Evolutionary conservation across 2,888 invertebrate species (phyloP).

Genomic region (Drosophila tripunctata): DNA sequence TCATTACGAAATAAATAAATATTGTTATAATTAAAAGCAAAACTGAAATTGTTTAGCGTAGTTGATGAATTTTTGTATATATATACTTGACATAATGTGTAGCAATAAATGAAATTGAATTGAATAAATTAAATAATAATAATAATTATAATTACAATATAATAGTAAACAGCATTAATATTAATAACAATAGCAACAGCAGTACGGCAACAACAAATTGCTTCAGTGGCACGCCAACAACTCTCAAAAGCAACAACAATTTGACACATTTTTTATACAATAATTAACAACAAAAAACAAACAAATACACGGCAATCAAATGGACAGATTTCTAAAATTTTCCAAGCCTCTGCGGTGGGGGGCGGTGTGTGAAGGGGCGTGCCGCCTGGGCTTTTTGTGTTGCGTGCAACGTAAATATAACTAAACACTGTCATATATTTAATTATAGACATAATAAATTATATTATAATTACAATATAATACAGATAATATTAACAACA

Average conservation of each 20-base stretch:
- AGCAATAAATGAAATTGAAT: conserved; percentile 71
- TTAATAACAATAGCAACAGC: conserved; percentile 25
- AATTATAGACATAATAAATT: conserved; percentile 58
- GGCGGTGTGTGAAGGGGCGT: conserved; percentile 22
- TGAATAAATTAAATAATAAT: conserved; percentile 45
- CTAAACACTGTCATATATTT: conserved; percentile 65
- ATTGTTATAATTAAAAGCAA: conserved; percentile 70
- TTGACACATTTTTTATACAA: conserved; percentile 61
- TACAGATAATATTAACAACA: conserved; percentile 20
- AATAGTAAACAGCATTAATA: conserved; percentile 10
- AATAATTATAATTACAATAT: conserved; percentile 15
- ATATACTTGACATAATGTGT: conserved; percentile 73
- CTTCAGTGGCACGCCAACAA: conserved; percentile 35
- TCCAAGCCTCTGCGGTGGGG: conserved; percentile 57
- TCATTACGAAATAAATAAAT: conserved; percentile 48
- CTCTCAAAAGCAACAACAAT: conserved; percentile 35
- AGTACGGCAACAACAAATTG: conserved; percentile 20
- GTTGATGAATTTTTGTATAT: conserved; percentile 80
- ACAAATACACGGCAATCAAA: conserved; percentile 64
- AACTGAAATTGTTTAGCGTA: conserved; percentile 81
- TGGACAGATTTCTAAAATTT: conserved; percentile 74
- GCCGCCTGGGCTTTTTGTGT: conserved; percentile 43
- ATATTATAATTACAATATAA: conserved; percentile 46
- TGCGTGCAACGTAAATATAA: conserved; percentile 30
- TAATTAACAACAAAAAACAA: conserved; percentile 21